Base-by-base conservation (phyloP, 35 echinoderm and acorn worm genomes). In the Hemicentrotus pulcherrimus region DNA sequence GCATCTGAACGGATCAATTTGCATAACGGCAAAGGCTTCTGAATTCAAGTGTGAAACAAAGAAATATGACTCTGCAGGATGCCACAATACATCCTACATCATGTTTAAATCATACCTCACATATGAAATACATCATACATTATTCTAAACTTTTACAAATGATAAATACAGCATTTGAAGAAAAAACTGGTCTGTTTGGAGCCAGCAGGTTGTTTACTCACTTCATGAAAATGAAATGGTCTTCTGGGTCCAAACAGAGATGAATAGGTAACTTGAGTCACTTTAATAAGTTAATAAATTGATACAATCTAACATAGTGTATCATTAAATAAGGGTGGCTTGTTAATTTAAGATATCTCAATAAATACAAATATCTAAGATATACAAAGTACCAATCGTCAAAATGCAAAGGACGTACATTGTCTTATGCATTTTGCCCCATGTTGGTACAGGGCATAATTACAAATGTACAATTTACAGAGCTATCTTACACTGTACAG, bases 281-380 rank as follows among this genome's bases (percentile, higher is more conserved):
- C 65, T 78, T 70, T 78, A 78, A 78, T 78, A 78, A 78, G 24
- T 78, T 78, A 78, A 78, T 78, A n/a, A 4, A 78, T 78, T 28
- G 65, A 78, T 78, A 78, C 65, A 78, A 22, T 78, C 0, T 6
- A n/a, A n/a, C 18, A 78, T 28, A n/a, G 0, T 78, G 65, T 78
- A 78, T 78, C 65, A 78, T 78, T 78, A 78, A 78, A 78, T 78
- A 78, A 78, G 4, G 4, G 18, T 22, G 65, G 19, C 28, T 78
- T 28, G 7, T 70, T 78, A 22, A 78, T 78, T 78, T 4, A n/a
- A 28, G 65, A 78, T 78, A 78, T 78, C 24, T 78, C 24, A 78
- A 78, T 78, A 78, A 78, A 78, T 78, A 78, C 65, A 78, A 78
- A 78, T 28, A 78, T 78, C 65, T 78, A 78, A 78, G 65, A 78